A percentile compares a stretch with the other conserved stretches of the same genome.
phyloP scores from a whole-genome alignment of 2,797 vertebrate species.

The Echeneis naucrates region DNA sequence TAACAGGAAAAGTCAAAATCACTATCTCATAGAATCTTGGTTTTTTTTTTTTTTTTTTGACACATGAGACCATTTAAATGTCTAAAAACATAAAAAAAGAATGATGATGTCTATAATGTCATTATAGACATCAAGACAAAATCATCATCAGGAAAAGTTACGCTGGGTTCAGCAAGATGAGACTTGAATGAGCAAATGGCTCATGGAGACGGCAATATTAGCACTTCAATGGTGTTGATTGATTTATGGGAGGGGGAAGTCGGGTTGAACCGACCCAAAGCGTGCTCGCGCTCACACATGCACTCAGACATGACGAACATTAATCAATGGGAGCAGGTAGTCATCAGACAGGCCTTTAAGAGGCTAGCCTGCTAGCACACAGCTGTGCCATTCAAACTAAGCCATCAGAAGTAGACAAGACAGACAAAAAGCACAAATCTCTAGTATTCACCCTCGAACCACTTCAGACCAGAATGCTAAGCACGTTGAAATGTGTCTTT shows the following conservation, averaged over 20 bases:
- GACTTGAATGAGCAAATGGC: constrained; percentile 64
- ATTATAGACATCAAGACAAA: constrained; percentile 54
- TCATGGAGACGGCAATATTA: constrained; percentile 67
- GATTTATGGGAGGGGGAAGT: constrained; percentile 58
- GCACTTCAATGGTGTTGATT: constrained; percentile 79
- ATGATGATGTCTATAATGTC: no score
- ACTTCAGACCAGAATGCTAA: constrained; percentile 24
- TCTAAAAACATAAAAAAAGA: constrained; percentile 29
- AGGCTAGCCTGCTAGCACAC: constrained; percentile 57
- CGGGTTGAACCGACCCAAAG: constrained; percentile 56
- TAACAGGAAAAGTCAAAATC: constrained; percentile 18
- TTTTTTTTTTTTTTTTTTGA: background rate
- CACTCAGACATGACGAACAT: constrained; percentile 65
- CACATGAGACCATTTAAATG: constrained; percentile 41
- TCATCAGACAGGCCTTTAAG: constrained; percentile 73
- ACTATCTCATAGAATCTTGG: constrained; percentile 28
- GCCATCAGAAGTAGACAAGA: constrained; percentile 49
- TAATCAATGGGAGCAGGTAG: constrained; percentile 76
- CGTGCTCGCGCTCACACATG: constrained; percentile 10
- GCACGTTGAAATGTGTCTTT: constrained; percentile 8
- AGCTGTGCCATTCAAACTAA: constrained; percentile 73
- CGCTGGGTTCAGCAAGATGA: constrained; percentile 60
- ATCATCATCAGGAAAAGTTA: constrained; percentile 52
- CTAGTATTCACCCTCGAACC: constrained; percentile 30
- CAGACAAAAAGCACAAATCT: constrained; percentile 57